Evolutionary conservation across 2,888 invertebrate species (phyloP).

Genomic region (Drosophila tanythrix): DNA sequence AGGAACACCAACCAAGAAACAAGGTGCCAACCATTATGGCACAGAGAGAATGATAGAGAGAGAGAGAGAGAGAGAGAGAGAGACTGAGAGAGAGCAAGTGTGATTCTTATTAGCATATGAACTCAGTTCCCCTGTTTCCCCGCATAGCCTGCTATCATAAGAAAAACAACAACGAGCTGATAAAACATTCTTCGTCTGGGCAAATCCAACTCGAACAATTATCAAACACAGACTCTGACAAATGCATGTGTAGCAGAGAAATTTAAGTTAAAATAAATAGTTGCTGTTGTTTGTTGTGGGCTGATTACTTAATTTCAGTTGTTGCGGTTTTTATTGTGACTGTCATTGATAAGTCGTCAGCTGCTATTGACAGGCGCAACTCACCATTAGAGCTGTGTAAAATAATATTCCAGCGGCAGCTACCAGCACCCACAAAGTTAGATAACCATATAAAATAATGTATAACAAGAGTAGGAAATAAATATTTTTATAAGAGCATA

Average conservation of each 20-base stretch:
- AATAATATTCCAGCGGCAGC: constrained; percentile 4
- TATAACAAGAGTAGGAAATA: background rate
- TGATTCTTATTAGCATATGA: constrained; percentile 1
- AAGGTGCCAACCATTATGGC: constrained; percentile 56
- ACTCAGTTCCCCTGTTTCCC: constrained; percentile 12
- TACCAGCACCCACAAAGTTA: constrained; percentile 6
- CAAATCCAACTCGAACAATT: constrained; percentile 19
- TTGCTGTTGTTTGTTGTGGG: background rate
- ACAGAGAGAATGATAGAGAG: background rate
- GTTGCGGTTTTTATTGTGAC: constrained; percentile 28
- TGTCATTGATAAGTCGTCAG: constrained; percentile 18
- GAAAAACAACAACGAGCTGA: constrained; percentile 34
- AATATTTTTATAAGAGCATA: background rate
- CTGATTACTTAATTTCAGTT: constrained; percentile 31
- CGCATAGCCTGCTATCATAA: constrained; percentile 1
- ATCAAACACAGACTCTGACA: constrained; percentile 9
- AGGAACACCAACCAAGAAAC: constrained; percentile 55
- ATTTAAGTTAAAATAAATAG: constrained; percentile 13
- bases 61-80: background rate
- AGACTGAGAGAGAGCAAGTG: background rate
- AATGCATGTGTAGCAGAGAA: background rate
- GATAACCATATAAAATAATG: background rate
- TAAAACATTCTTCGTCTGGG: constrained; percentile 35
- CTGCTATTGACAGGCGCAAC: constrained; percentile 1
- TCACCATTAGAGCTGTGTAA: constrained; percentile 15